Evolutionary conservation across 1,140 invertebrate species (phyloP).

Genomic region (Scaptomyza hsui): DNA sequence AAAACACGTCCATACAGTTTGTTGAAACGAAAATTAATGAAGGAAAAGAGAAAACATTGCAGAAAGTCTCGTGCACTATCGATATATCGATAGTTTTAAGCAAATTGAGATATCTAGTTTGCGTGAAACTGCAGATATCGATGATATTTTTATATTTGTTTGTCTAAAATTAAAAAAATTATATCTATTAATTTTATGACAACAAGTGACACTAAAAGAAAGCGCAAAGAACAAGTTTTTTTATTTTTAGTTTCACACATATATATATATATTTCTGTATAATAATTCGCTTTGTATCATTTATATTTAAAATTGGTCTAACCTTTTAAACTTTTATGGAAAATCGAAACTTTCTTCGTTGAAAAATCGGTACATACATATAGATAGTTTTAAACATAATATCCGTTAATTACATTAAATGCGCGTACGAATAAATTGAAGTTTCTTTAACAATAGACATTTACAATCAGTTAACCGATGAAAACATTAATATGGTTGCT

Average conservation of each 20-base stretch:
- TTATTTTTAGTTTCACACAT: slow-evolving; percentile 5
- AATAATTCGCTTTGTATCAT: slow-evolving; percentile 64
- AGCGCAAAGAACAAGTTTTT: no score
- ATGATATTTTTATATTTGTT: neutral
- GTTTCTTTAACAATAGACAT: slow-evolving; percentile 50
- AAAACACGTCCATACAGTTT: slow-evolving; percentile 32
- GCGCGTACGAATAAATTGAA: slow-evolving; percentile 57
- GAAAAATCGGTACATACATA: slow-evolving; percentile 27
- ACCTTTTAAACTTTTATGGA: slow-evolving; percentile 58
- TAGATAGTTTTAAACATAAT: slow-evolving; percentile 40
- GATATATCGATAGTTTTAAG: slow-evolving; percentile 27
- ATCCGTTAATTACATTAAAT: slow-evolving; percentile 71
- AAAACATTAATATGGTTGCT: slow-evolving; percentile 32
- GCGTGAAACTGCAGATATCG: neutral
- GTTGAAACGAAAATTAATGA: slow-evolving; percentile 41
- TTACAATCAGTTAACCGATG: slow-evolving; percentile 43
- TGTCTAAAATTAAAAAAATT: neutral
- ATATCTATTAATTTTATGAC: neutral
- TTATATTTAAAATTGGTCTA: slow-evolving; percentile 80
- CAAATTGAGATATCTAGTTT: slow-evolving; percentile 2
- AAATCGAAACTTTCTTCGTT: slow-evolving; percentile 14
- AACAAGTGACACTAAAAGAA: no score
- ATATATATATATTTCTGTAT: slow-evolving; percentile 53
- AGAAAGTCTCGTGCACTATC: slow-evolving; percentile 17
- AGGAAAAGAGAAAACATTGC: slow-evolving; percentile 30